These are phyloP conservation scores for Harmothoe impar DNA, from an alignment of 2,888 invertebrate genomes.

Conservation along the genomic window DNA sequence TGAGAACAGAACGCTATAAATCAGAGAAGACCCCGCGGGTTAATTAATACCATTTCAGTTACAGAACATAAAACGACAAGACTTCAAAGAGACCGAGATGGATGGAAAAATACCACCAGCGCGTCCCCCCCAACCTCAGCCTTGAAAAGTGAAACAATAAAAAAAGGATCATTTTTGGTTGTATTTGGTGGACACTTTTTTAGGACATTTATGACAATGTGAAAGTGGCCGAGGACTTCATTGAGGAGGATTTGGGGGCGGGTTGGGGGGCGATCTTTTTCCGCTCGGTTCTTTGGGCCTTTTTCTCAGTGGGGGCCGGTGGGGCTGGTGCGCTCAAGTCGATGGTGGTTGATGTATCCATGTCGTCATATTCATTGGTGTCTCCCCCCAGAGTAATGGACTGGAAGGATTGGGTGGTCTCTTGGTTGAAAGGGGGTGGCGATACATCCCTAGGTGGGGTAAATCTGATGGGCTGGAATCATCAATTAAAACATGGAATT, in stretches of 20 bases:
- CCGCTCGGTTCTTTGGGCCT: conserved; percentile 37
- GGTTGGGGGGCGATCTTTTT: conserved; percentile 23
- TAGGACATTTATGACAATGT: conserved; percentile 24
- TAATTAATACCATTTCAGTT: not conserved
- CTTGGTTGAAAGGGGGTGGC: conserved; percentile 26
- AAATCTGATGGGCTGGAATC: conserved; percentile 42
- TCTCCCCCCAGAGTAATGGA: conserved; percentile 7
- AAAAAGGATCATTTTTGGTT: not conserved
- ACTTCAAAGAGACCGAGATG: not conserved
- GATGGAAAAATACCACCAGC: not conserved
- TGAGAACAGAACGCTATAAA: not conserved
- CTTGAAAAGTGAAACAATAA: not conserved
- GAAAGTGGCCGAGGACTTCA: conserved; percentile 56
- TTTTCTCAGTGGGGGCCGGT: conserved; percentile 22
- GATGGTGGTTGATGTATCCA: conserved; percentile 28
- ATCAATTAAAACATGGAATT: not conserved
- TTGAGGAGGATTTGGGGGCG: conserved; percentile 1
- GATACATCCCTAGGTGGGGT: conserved; percentile 62
- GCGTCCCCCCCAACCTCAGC: conserved; percentile 7
- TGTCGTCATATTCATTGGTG: not conserved
- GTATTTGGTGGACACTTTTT: conserved; percentile 1
- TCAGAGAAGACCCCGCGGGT: conserved; percentile 3
- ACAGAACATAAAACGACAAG: conserved; percentile 22
- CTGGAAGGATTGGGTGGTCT: conserved; percentile 57
- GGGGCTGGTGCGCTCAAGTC: not conserved